Percentiles rank a stretch among this genome's conserved stretches.
phyloP scores from a whole-genome alignment of 2,888 invertebrate species.

The Ophonus ardosiacus region DNA sequence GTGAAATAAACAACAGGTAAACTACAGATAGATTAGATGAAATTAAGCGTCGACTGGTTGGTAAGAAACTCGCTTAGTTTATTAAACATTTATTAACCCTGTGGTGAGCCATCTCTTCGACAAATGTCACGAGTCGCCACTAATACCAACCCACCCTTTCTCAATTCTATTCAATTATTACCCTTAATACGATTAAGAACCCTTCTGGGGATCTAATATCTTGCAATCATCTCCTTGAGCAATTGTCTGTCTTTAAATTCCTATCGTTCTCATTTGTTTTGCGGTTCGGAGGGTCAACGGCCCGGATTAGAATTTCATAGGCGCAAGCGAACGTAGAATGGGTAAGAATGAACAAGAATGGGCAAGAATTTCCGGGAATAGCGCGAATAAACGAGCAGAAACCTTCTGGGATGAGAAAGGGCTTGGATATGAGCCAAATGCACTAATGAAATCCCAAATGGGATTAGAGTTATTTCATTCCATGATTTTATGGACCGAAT shows the following conservation, averaged over 20 bases:
- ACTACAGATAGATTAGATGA: no score
- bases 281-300: background rate
- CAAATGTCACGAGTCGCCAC: no score
- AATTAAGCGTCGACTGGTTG: no score
- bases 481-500: background rate
- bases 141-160: background rate
- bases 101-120: no score
- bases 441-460: constrained; percentile 17
- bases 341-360: background rate
- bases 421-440: background rate
- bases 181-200: background rate
- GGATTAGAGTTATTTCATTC: constrained; percentile 16
- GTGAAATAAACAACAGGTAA: no score
- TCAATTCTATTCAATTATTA: background rate
- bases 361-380: background rate
- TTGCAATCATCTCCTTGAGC: background rate
- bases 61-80: no score
- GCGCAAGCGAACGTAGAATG: background rate
- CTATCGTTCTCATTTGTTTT: background rate
- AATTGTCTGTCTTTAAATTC: background rate
- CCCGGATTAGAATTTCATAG: constrained; percentile 25
- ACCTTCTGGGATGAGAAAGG: background rate
- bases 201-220: background rate
- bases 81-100: no score
- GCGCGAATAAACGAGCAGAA: background rate